Conservation (phyloP, 2,797 vertebrate genomes). For the Hemibagrus guttatus region DNA sequence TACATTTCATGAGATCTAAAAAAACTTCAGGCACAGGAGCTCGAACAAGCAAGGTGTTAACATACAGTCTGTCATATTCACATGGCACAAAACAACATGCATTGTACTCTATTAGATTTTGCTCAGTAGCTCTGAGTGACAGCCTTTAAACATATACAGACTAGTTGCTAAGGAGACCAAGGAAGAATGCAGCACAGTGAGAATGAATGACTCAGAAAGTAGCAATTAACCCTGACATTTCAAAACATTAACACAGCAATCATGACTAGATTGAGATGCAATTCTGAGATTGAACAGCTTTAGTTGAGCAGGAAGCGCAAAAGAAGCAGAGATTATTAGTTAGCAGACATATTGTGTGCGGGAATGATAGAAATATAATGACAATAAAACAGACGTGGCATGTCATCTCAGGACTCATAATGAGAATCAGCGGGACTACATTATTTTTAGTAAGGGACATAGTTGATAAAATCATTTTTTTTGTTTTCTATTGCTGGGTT, state of each 20-base stretch:
- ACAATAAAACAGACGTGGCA: conserved; percentile 34
- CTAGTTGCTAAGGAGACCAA: conserved; percentile 58
- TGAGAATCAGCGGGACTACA: conserved; percentile 12
- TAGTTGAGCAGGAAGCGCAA: conserved; percentile 38
- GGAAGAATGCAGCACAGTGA: conserved; percentile 40
- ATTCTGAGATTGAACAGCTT: conserved; percentile 38
- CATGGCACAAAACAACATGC: conserved; percentile 7
- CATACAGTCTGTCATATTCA: neutral
- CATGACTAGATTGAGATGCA: conserved; percentile 48
- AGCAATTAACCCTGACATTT: conserved; percentile 60
- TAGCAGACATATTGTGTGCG: conserved; percentile 3
- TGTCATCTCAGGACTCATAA: conserved; percentile 32
- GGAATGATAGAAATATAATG: conserved; percentile 39
- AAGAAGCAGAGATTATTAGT: conserved; percentile 36
- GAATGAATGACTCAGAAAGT: conserved; percentile 54
- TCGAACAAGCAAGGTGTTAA: neutral
- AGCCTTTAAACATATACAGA: conserved; percentile 43
- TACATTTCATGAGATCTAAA: conserved; percentile 2
- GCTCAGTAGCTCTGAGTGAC: conserved; percentile 35
- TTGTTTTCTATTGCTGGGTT: conserved; percentile 20
- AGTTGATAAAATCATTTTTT: neutral
- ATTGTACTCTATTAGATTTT: neutral
- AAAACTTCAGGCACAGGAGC: neutral
- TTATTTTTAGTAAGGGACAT: conserved; percentile 29
- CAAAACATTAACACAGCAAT: conserved; percentile 58